phyloP scores from a whole-genome alignment of 1,140 invertebrate genomes.

The Mercenaria mercenaria region DNA sequence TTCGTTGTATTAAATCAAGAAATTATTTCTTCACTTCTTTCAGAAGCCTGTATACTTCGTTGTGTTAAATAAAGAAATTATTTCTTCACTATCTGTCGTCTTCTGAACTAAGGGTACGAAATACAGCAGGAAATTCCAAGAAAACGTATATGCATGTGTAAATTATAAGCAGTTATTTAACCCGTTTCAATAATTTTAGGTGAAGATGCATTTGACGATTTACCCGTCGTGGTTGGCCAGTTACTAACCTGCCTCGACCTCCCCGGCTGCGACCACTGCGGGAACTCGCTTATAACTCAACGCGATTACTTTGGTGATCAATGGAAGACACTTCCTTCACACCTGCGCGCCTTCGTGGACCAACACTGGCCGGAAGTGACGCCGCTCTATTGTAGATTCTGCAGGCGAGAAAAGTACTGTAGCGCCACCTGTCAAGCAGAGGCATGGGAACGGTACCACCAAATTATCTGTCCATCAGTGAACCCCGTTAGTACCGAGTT shows the following conservation, averaged over 20 bases:
- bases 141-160: no score
- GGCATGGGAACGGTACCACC: constrained; percentile 79
- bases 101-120: no score
- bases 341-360: constrained; percentile 68
- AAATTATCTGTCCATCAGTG: constrained; percentile 78
- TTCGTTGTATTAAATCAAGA: no score
- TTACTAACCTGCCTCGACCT: constrained; percentile 61
- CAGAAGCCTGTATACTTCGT: no score
- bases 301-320: constrained; percentile 77
- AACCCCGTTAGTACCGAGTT: constrained; percentile 73
- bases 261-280: constrained; percentile 79
- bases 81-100: no score
- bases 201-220: constrained; percentile 75
- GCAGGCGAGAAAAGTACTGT: constrained; percentile 79
- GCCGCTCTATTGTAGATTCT: constrained; percentile 72
- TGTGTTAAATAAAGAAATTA: no score
- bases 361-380: constrained; percentile 77
- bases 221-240: constrained; percentile 74
- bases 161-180: no score
- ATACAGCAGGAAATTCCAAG: no score
- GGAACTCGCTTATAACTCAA: constrained; percentile 75
- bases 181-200: no score
- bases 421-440: constrained; percentile 74
- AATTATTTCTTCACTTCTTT: no score
- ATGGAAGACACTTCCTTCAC: constrained; percentile 48